Base-by-base conservation (phyloP, 2,888 invertebrate genomes). In the Sisyra nigra region DNA sequence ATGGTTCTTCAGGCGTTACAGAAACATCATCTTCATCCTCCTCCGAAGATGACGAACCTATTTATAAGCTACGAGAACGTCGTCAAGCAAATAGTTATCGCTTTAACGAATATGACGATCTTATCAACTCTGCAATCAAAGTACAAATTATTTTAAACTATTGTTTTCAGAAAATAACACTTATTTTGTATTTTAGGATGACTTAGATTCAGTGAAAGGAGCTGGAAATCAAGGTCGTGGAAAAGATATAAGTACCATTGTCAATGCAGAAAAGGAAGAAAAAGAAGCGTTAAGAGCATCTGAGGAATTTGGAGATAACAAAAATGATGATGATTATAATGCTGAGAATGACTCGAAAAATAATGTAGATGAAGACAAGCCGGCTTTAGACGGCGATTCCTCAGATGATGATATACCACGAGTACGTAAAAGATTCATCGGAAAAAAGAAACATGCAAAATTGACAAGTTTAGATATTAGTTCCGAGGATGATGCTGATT, bases 51-150 rank as follows among this genome's bases (percentile, higher is more conserved):
- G 76, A 76, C 17, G 80, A 79, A 51, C 87, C 84, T 9, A 82
- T 87, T 52, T 89, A 89, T 64, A 80, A 91, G 46, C 65, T 91
- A 52, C 71, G 93, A 13, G 81, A 86, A 53, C 73, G 92, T 13
- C 68, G 80, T 1, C 79, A 81, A 55, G 76, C 85, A 36, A 83
- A 82, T 50, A 87, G 83, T 58, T 83, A 85, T 55, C 75, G 82
- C 48, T 83, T 92, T 52, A 85, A 87, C 57, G 94, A 96, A 61
- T 97, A 87, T 65, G 97, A 97, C 58, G 85, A 93, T 24, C 75
- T 96, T 59, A 96, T 97, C 52, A 86, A 89, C 58, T 88, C 87
- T 33, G 96, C 96, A 8, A 80, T 89, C 50, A 77, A 79, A 65
- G 77, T 73, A 52, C 29, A 42, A 42, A 36, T 4, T 18, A 39